Conservation (phyloP, 2,113 vertebrate species). For the Ptychochromis oligacanthus region DNA sequence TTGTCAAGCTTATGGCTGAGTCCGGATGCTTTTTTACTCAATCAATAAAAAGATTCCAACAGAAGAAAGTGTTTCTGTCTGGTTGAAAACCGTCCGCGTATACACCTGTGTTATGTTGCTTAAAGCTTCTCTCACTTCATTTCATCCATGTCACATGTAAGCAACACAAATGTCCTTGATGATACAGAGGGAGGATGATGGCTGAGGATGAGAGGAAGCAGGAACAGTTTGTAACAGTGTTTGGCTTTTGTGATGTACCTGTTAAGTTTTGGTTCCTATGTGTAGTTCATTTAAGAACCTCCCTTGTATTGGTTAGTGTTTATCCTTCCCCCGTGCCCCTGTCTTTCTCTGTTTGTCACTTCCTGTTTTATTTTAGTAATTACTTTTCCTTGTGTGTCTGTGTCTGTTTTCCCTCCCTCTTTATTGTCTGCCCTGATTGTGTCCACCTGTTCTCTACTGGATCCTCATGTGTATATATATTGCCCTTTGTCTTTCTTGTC, state of each 20-base stretch:
- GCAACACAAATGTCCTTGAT: not conserved
- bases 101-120: not conserved
- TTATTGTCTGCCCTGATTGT: not conserved
- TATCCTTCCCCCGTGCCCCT: not conserved
- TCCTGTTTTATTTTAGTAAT: not conserved
- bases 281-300: accelerated
- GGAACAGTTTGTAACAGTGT: not conserved
- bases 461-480: not conserved
- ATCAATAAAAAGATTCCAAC: not conserved
- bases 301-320: not conserved
- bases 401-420: not conserved
- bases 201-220: not conserved
- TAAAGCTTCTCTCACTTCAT: not conserved
- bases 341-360: not conserved
- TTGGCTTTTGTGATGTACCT: accelerated
- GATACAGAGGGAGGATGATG: not conserved
- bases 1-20: not conserved
- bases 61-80: not conserved
- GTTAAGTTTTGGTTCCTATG: not conserved
- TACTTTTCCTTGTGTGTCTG: not conserved
- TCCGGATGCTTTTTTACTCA: not conserved
- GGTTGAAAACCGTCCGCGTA: not conserved
- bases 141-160: not conserved
- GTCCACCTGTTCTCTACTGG: no score
- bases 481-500: not conserved